Base-by-base conservation (phyloP, 37 sponge, comb jelly and placozoan genomes). In the Axinella damicornis region DNA sequence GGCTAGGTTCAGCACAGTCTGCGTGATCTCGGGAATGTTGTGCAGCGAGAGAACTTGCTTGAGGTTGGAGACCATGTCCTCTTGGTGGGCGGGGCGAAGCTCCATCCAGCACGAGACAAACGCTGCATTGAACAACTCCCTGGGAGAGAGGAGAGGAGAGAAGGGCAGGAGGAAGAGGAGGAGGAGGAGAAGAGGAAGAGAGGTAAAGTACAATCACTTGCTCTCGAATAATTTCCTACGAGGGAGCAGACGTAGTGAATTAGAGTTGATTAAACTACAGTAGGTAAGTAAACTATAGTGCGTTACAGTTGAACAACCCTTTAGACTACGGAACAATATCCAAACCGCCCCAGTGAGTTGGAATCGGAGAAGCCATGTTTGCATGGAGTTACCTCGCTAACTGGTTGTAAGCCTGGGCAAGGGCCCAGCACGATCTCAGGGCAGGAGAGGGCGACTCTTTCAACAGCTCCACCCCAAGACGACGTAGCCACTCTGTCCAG, bases 101-200 rank as follows among this genome's bases (percentile, higher is more conserved):
- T 98, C 96, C 82, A 92, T 92, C 99, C 99, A 98, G 30, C 97
- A 96, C 9, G 96, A 96, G 14, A 98, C 96, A 92, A 98, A 98
- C 28, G 97, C 95, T 0, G 99, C 99, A 84, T 98, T 96, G 71
- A 98, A 98, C 60, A 98, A 65, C 53, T 94, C 96, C 76, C 94
- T 90, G 71, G 37, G 52, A 38, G 61, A 46, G 46, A 46, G 4
- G 46, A 9, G 46, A 46, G 46, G 9, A 9, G 46, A 9, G 46
- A 46, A 46, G 46, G 9, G 46, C 4, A 9, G 46, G 46, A 46
- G 46, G 9, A 9, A 46, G 46, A 9, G 9, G 46, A 46, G 46
- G 46, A 46, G 46, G 46, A 46, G 46, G 46, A 46, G 46, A 46
- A 9, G 46, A 46, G 46, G 46, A 46, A 9, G 46, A 46, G 46